Evolutionary conservation across 30 jellyfish, hydroid and myxozoan genomes (phyloP).

Genomic region (Sanderia malayensis): DNA sequence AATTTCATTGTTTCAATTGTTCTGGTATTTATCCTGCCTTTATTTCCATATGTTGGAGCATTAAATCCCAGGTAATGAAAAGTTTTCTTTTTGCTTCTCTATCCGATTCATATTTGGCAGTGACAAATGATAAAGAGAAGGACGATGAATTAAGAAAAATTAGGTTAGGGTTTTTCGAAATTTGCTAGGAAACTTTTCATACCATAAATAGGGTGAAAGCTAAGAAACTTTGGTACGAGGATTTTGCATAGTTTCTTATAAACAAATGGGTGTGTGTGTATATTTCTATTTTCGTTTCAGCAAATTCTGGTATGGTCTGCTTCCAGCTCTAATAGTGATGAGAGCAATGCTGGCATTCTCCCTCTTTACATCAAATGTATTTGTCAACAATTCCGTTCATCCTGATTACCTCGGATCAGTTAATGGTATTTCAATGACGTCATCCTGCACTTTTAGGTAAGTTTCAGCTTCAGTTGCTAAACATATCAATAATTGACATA

Average conservation of each 20-base stretch:
- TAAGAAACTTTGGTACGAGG: no score
- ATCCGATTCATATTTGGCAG: no score
- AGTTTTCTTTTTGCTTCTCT: no score
- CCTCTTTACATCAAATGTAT: slow-evolving; percentile 12
- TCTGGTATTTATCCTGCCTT: slow-evolving; percentile 30
- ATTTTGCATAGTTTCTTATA: no score
- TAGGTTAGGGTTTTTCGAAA: no score
- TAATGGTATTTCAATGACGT: slow-evolving; percentile 47
- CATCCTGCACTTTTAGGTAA: slow-evolving; percentile 49
- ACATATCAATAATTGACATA: no score
- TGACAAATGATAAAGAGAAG: no score
- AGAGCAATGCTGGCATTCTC: slow-evolving; percentile 5
- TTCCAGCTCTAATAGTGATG: slow-evolving; percentile 10
- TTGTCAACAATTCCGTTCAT: slow-evolving; percentile 26
- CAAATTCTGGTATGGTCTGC: slow-evolving; percentile 28
- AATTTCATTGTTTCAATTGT: background rate
- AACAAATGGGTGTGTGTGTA: no score
- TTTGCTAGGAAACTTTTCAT: no score
- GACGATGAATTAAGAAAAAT: no score
- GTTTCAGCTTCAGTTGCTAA: no score
- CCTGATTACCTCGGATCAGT: slow-evolving; percentile 50
- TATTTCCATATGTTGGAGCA: slow-evolving; percentile 29
- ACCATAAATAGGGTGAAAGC: no score
- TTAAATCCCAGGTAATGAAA: background rate
- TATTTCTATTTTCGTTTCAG: slow-evolving; percentile 9